phyloP scores from a whole-genome alignment of 2,113 vertebrate species.

The Seriola quinqueradiata region DNA sequence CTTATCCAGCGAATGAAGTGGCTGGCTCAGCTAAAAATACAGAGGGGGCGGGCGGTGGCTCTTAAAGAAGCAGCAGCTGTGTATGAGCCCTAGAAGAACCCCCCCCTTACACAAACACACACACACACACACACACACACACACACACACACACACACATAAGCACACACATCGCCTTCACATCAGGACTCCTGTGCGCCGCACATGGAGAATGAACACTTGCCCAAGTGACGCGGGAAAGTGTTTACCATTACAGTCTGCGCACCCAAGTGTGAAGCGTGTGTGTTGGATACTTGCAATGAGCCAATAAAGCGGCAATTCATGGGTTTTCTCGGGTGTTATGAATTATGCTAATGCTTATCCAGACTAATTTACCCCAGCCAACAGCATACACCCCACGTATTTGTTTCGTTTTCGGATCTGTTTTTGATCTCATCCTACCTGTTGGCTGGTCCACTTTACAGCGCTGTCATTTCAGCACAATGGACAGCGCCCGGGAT shows the following conservation, averaged over 20 bases:
- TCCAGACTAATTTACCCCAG: not conserved
- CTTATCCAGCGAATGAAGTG: constrained; percentile 82
- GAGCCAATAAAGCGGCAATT: not conserved
- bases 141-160: not conserved
- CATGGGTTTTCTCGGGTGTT: not conserved
- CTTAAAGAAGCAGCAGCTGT: constrained; percentile 87
- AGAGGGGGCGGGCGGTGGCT: constrained; percentile 80
- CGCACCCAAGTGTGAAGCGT: constrained; percentile 27
- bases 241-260: constrained; percentile 6
- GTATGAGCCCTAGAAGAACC: constrained; percentile 40
- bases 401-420: not conserved
- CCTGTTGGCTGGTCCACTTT: constrained; percentile 2
- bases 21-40: constrained; percentile 87
- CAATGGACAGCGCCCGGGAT: constrained; percentile 67
- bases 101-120: no score
- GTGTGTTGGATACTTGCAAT: not conserved
- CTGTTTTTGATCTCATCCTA: not conserved
- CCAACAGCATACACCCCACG: no score
- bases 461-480: constrained; percentile 63
- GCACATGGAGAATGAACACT: constrained; percentile 25
- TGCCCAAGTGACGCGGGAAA: constrained; percentile 15
- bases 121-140: not conserved
- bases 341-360: constrained; percentile 7
- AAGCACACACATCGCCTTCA: constrained; percentile 24
- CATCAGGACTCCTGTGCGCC: constrained; percentile 31